These are phyloP conservation scores for Calidris pygmaea DNA, from an alignment of 2,113 vertebrate species.

Conservation along the genomic window DNA sequence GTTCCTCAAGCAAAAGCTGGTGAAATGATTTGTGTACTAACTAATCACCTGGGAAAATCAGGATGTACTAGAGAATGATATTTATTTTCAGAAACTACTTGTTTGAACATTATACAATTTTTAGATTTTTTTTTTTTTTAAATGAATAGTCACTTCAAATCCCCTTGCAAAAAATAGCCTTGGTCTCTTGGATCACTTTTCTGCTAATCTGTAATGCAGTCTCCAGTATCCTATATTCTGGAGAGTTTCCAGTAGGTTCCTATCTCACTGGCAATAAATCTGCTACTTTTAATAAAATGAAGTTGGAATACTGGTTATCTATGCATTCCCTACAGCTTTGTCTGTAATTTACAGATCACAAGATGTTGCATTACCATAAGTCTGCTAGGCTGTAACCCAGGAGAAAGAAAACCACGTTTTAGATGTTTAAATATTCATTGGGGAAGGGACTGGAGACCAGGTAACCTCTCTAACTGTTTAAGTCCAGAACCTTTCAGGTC, in stretches of 20 bases:
- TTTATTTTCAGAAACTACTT: background rate
- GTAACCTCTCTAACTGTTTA: background rate
- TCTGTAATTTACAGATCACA: slow-evolving; percentile 31
- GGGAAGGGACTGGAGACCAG: slow-evolving; percentile 16
- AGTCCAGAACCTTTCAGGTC: background rate
- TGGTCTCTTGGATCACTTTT: background rate
- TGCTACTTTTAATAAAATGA: slow-evolving; percentile 41
- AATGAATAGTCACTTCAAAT: background rate
- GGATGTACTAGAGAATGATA: no score
- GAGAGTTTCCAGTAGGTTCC: background rate
- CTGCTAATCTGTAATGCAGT: background rate
- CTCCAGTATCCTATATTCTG: background rate
- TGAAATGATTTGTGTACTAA: background rate
- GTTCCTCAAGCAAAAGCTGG: background rate
- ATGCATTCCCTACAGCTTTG: background rate
- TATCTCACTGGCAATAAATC: slow-evolving; percentile 27
- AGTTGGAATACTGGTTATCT: slow-evolving; percentile 29
- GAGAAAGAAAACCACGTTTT: background rate
- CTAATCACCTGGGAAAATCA: background rate
- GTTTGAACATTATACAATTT: background rate
- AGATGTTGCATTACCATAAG: background rate
- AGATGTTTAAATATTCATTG: slow-evolving; percentile 45
- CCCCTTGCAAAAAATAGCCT: background rate
- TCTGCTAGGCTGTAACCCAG: background rate
- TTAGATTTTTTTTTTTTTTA: background rate